phyloP scores from a whole-genome alignment of 2,797 vertebrate species.

The Sebastes oblongus region DNA sequence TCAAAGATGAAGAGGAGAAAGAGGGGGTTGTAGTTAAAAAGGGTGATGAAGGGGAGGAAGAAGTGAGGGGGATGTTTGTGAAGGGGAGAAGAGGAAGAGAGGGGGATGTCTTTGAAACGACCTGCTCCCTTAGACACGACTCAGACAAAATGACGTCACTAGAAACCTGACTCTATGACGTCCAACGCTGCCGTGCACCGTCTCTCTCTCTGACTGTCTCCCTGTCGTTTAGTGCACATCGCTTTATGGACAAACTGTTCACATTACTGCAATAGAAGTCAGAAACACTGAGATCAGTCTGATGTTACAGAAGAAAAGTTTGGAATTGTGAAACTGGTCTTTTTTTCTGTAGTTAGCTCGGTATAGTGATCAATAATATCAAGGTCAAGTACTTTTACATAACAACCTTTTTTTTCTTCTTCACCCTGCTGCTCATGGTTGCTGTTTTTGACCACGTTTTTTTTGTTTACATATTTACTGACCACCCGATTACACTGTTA shows the following conservation, averaged over 20 bases:
- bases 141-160: constrained; percentile 70
- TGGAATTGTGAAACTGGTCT: not conserved
- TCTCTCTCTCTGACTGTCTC: not conserved
- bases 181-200: not conserved
- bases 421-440: not conserved
- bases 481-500: not conserved
- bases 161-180: constrained; percentile 55
- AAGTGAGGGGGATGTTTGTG: not conserved
- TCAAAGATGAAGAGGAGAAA: no score
- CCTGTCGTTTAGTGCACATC: not conserved
- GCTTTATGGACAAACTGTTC: constrained; percentile 2
- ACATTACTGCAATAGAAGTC: constrained; percentile 5
- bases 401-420: not conserved
- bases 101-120: constrained; percentile 73
- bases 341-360: not conserved
- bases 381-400: constrained; percentile 2
- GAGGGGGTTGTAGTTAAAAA: not conserved
- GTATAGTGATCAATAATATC: not conserved
- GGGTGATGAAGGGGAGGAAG: not conserved
- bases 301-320: not conserved
- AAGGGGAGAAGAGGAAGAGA: not conserved
- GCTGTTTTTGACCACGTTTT: not conserved
- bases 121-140: constrained; percentile 69
- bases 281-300: not conserved
- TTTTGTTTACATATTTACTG: no score